phyloP scores from a whole-genome alignment of 1,140 invertebrate genomes.

The Gyrodactylus bullatarudis region DNA sequence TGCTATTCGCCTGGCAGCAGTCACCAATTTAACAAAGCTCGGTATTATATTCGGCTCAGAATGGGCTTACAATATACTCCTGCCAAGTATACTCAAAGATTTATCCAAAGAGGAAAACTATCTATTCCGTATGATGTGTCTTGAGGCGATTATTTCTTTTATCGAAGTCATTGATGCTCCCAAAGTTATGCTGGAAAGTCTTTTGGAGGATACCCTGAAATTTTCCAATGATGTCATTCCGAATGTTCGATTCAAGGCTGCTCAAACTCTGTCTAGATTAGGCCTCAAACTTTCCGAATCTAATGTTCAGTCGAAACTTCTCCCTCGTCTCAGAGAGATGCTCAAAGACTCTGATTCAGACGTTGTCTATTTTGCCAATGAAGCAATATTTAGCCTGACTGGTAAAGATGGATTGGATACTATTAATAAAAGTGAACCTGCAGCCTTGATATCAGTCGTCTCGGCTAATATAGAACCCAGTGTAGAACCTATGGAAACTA shows the following conservation, averaged over 20 bases:
- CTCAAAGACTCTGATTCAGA: not conserved
- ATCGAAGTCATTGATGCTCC: not conserved
- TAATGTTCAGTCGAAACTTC: not conserved
- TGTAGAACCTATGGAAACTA: no score
- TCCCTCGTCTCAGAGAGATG: not conserved
- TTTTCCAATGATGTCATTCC: not conserved
- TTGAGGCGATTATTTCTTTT: not conserved
- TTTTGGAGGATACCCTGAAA: not conserved
- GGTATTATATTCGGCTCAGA: not conserved
- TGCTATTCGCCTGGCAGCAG: not conserved
- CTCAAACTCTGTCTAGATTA: not conserved
- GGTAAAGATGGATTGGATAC: not conserved
- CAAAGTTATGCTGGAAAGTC: not conserved
- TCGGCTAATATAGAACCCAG: no score
- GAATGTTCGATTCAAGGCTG: conserved; percentile 6
- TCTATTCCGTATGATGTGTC: conserved; percentile 2
- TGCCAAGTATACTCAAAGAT: not conserved
- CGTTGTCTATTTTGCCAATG: not conserved
- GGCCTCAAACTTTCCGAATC: not conserved
- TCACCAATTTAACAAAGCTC: not conserved
- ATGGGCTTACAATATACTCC: not conserved
- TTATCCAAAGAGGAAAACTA: conserved; percentile 2
- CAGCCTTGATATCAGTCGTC: no score
- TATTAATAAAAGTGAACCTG: no score
- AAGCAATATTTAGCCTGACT: not conserved